These are phyloP conservation scores for Trissonchulus sp. DNA, from an alignment of 2,888 invertebrate species.

Conservation along the genomic window DNA sequence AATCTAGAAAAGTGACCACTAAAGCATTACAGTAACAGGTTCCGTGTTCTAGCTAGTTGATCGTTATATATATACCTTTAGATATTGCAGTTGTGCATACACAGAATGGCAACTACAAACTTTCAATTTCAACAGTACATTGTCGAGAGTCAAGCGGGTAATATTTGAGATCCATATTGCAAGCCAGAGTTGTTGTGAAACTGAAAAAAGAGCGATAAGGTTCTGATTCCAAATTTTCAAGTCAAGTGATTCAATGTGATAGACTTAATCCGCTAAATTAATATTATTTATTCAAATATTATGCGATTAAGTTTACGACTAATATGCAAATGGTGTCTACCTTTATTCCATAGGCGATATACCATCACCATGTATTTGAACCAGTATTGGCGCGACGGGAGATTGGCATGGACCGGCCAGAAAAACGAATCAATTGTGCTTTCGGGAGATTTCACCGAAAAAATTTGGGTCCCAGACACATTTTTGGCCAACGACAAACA, in stretches of 20 bases:
- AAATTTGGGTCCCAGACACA: slow-evolving; percentile 98
- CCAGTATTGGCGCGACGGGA: slow-evolving; percentile 97
- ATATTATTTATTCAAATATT: too few relatives aligned
- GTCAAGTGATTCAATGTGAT: too few relatives aligned
- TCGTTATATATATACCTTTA: too few relatives aligned
- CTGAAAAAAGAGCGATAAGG: slow-evolving; percentile 48
- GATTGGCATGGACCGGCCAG: slow-evolving; percentile 69
- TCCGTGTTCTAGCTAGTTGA: too few relatives aligned
- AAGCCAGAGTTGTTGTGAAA: slow-evolving; percentile 93
- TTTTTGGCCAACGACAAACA: slow-evolving; percentile 99
- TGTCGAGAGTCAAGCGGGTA: slow-evolving; percentile 97
- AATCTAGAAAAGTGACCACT: too few relatives aligned
- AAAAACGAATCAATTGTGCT: slow-evolving; percentile 80
- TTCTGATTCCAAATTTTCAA: too few relatives aligned
- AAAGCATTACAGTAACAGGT: too few relatives aligned
- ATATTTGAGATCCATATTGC: slow-evolving; percentile 99
- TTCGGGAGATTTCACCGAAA: slow-evolving; percentile 93
- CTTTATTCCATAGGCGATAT: slow-evolving; percentile 86
- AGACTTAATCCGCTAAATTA: too few relatives aligned
- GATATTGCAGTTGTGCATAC: too few relatives aligned
- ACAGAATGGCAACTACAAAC: slow-evolving; percentile 69
- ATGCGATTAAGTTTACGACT: too few relatives aligned
- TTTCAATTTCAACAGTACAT: slow-evolving; percentile 98
- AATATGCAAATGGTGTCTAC: too few relatives aligned
- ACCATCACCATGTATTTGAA: slow-evolving; percentile 97